A percentile compares a stretch with the other conserved stretches of the same genome.
These are phyloP conservation scores for Idris sp. DNA, from an alignment of 1,140 invertebrate species.

Conservation along the genomic window DNA sequence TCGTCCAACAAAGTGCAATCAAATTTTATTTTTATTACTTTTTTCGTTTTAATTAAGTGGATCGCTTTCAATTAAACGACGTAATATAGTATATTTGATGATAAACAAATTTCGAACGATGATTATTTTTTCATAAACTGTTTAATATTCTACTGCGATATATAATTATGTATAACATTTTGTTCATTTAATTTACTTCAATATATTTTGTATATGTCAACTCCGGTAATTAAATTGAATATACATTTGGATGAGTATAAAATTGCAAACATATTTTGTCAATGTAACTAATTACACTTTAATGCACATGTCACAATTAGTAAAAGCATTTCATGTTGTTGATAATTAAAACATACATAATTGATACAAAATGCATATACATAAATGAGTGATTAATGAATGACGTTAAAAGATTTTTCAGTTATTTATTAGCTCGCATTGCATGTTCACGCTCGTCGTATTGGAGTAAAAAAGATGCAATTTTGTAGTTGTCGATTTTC, in stretches of 20 bases:
- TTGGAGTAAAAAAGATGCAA: slow-evolving; percentile 13
- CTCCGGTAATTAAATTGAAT: too few species aligned
- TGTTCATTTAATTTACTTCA: too few species aligned
- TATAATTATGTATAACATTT: too few species aligned
- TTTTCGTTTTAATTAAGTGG: slow-evolving; percentile 56
- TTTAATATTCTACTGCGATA: slow-evolving; percentile 9
- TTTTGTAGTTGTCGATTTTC: slow-evolving; percentile 41
- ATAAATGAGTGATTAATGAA: too few species aligned
- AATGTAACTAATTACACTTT: not conserved
- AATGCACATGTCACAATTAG: slow-evolving; percentile 5
- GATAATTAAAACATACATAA: slow-evolving; percentile 1
- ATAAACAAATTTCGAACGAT: too few species aligned
- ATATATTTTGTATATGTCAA: too few species aligned
- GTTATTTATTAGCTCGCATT: slow-evolving; percentile 6
- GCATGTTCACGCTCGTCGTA: not conserved
- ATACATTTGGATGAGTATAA: not conserved
- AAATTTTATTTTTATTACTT: too few species aligned
- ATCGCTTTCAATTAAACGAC: slow-evolving; percentile 42
- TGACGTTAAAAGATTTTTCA: not conserved
- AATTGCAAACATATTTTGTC: not conserved
- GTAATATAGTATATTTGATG: too few species aligned
- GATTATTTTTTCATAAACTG: slow-evolving; percentile 27
- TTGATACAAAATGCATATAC: too few species aligned
- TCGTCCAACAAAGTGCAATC: slow-evolving; percentile 54
- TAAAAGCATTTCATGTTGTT: not conserved